Conservation (phyloP, 2,113 vertebrate species). For the Aleadryas rufinucha region DNA sequence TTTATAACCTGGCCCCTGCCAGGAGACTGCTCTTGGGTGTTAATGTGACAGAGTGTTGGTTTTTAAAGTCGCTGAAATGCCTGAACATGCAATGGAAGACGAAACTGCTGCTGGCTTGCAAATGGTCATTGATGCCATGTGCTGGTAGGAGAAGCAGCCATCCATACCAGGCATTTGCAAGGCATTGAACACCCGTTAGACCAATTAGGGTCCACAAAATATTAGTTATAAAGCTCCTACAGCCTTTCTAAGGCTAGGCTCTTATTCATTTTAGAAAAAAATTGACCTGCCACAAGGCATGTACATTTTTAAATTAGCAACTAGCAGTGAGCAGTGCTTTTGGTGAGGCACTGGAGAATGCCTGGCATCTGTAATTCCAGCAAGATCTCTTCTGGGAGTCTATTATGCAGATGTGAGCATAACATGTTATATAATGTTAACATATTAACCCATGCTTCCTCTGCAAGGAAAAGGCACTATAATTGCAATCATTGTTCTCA, state of each 20-base stretch:
- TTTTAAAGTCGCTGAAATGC: slow-evolving; percentile 46
- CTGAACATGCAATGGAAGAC: slow-evolving; percentile 46
- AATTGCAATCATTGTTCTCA: neutral
- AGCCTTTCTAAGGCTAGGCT: neutral
- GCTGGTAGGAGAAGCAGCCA: slow-evolving; percentile 6
- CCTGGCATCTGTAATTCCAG: neutral
- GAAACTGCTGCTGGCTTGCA: slow-evolving; percentile 14
- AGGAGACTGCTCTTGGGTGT: slow-evolving; percentile 33
- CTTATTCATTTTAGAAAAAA: neutral
- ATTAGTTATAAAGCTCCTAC: neutral
- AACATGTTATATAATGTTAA: neutral
- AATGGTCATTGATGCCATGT: slow-evolving; percentile 7
- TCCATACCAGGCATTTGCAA: neutral
- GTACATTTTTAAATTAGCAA: neutral
- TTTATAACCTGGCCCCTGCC: slow-evolving; percentile 10
- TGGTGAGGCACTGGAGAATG: slow-evolving; percentile 5
- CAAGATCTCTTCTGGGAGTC: slow-evolving; percentile 9
- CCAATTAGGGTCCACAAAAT: neutral
- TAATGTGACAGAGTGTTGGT: slow-evolving; percentile 68
- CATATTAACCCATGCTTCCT: neutral
- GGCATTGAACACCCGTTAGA: neutral
- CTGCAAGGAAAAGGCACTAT: neutral
- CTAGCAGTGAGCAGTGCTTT: neutral
- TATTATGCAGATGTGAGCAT: neutral
- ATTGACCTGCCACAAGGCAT: neutral